phyloP scores from a whole-genome alignment of 1,140 invertebrate genomes.

The Ladona fulva region DNA sequence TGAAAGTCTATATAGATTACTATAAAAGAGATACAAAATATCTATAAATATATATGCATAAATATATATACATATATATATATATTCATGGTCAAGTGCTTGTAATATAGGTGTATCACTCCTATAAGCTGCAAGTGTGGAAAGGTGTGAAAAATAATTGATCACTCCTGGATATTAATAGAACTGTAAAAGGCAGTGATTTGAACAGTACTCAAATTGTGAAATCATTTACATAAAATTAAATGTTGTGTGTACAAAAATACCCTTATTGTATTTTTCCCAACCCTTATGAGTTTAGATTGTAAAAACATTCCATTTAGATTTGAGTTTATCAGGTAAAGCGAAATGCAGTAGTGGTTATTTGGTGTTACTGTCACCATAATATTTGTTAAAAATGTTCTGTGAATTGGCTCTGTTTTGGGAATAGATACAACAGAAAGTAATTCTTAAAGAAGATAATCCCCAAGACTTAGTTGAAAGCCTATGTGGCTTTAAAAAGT shows the following conservation, averaged over 20 bases:
- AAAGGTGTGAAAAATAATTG: background rate
- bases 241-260: background rate
- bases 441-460: too few species aligned
- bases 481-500: background rate
- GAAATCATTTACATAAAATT: background rate
- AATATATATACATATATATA: background rate
- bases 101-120: background rate
- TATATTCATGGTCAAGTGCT: constrained; percentile 9
- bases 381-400: background rate
- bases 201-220: constrained; percentile 5
- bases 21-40: constrained; percentile 11
- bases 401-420: background rate
- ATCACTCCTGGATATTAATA: background rate
- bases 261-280: background rate
- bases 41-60: constrained; percentile 8
- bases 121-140: background rate
- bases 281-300: background rate
- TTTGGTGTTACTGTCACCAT: background rate
- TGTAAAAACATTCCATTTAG: constrained; percentile 1
- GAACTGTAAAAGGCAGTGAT: background rate
- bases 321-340: background rate
- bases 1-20: background rate
- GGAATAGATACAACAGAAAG: background rate
- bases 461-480: background rate
- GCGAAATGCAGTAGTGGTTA: background rate